phyloP scores from a whole-genome alignment of 2,797 vertebrate species.

The Ctenochaetus hawaiiensis region DNA sequence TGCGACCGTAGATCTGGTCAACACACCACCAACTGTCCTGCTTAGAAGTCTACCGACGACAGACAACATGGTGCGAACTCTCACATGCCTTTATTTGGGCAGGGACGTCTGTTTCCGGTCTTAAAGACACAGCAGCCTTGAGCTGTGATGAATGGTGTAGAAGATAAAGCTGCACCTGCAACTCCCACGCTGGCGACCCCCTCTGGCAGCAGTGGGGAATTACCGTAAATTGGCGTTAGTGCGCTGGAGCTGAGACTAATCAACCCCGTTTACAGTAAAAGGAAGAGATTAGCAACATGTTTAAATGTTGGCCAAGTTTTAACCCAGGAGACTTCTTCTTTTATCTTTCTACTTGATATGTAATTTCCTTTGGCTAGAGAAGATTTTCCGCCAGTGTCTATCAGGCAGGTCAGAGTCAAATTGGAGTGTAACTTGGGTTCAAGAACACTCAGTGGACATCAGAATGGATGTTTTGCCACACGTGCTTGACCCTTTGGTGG shows the following conservation, averaged over 20 bases:
- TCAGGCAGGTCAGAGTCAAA: conserved; percentile 11
- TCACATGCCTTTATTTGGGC: conserved; percentile 39
- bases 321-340: not conserved
- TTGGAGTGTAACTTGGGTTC: not conserved
- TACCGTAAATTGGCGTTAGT: not conserved
- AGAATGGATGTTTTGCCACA: not conserved
- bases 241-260: not conserved
- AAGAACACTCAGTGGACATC: not conserved
- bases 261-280: not conserved
- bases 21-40: not conserved
- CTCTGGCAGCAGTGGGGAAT: conserved; percentile 13
- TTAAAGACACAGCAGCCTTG: conserved; percentile 72
- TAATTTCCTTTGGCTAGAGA: not conserved
- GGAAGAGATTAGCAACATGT: not conserved
- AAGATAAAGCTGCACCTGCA: accelerated
- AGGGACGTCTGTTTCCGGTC: conserved; percentile 46
- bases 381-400: conserved; percentile 3
- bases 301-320: not conserved
- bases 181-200: conserved; percentile 35
- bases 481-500: not conserved
- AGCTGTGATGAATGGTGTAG: too few relatives aligned
- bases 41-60: not conserved
- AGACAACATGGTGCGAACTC: conserved; percentile 18
- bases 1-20: not conserved
- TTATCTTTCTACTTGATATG: not conserved